Percentiles rank a stretch among this genome's conserved stretches.
Evolutionary conservation across 2,888 invertebrate genomes (phyloP).

Genomic region (Pammene fasciana): DNA sequence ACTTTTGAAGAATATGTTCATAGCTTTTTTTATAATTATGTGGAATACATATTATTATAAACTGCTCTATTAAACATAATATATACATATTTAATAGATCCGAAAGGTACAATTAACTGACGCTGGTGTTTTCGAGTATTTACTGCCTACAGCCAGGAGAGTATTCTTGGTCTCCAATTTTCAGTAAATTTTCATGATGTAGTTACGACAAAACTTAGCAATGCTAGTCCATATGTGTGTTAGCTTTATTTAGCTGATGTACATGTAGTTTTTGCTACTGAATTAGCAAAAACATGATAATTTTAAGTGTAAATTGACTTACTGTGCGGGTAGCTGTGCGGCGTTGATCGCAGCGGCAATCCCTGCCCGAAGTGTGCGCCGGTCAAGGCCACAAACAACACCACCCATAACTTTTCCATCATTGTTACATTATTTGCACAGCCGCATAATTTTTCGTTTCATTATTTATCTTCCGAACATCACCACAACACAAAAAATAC

Average conservation of each 20-base stretch:
- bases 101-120: neutral
- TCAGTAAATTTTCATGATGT: neutral
- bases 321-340: slow-evolving; percentile 79
- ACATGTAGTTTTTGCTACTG: slow-evolving; percentile 1
- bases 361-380: slow-evolving; percentile 73
- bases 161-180: neutral
- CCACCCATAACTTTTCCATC: slow-evolving; percentile 77
- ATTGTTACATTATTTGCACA: slow-evolving; percentile 80
- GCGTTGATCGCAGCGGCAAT: slow-evolving; percentile 75
- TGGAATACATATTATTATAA: too few species aligned
- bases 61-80: too few species aligned
- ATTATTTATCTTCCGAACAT: slow-evolving; percentile 78
- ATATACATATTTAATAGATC: neutral
- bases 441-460: slow-evolving; percentile 76
- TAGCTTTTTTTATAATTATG: neutral
- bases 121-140: neutral
- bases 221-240: slow-evolving; percentile 1
- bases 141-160: too few species aligned
- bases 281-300: slow-evolving; percentile 47
- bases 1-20: neutral
- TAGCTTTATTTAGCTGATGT: slow-evolving; percentile 3
- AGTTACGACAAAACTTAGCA: slow-evolving; percentile 1
- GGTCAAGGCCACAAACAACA: slow-evolving; percentile 77
- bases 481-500: slow-evolving; percentile 81
- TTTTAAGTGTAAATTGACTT: slow-evolving; percentile 59